Evolutionary conservation across 1,140 invertebrate genomes (phyloP).

Genomic region (Asbolus verrucosus): DNA sequence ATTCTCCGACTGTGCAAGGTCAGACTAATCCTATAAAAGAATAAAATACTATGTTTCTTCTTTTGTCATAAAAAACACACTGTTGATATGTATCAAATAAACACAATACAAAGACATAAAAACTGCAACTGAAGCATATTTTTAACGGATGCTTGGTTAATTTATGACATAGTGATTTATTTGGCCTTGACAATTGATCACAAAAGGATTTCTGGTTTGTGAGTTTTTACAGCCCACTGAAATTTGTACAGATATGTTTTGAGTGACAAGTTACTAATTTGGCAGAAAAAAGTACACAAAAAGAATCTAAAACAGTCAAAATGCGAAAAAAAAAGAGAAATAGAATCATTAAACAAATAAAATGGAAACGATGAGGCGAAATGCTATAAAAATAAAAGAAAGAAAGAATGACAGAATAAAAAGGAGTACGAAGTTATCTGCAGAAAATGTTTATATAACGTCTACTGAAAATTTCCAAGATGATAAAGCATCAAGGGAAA

Average conservation of each 20-base stretch:
- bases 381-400: too few species aligned
- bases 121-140: slow-evolving; percentile 15
- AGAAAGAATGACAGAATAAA: too few species aligned
- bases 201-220: slow-evolving; percentile 35
- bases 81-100: slow-evolving; percentile 20
- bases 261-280: slow-evolving; percentile 9
- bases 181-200: slow-evolving; percentile 18
- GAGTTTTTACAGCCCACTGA: slow-evolving; percentile 15
- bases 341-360: too few species aligned
- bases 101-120: slow-evolving; percentile 28
- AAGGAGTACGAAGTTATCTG: too few species aligned
- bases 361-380: too few species aligned
- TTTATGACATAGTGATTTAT: slow-evolving; percentile 29
- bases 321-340: too few species aligned
- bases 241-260: slow-evolving; percentile 4
- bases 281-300: not conserved
- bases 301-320: too few species aligned
- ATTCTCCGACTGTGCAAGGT: not conserved
- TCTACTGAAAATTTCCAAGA: too few species aligned
- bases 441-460: too few species aligned
- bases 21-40: not conserved
- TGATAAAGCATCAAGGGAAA: too few species aligned
- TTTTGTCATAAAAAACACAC: slow-evolving; percentile 26
- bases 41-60: not conserved
- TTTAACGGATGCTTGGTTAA: slow-evolving; percentile 35